A percentile compares a stretch with the other conserved stretches of the same genome.
These are phyloP conservation scores for Odobenus rosmarus DNA, from an alignment of 2,113 vertebrate genomes.

Conservation along the genomic window DNA sequence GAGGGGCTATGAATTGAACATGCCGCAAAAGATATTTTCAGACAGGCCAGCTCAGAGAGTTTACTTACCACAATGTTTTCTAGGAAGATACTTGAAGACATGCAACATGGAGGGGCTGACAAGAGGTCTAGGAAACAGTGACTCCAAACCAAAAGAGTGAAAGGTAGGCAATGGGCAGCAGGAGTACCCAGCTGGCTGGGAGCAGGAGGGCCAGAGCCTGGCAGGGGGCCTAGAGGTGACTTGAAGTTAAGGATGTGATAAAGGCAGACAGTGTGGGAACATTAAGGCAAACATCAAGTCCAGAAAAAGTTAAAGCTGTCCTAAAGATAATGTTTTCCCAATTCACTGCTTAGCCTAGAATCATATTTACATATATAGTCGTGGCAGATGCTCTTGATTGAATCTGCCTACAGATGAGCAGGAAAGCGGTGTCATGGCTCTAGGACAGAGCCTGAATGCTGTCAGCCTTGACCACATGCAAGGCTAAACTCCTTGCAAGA, in stretches of 20 bases:
- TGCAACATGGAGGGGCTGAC: no score
- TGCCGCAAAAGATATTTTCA: background rate
- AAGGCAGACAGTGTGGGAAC: accelerated
- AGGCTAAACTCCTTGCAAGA: no score
- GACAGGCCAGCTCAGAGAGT: background rate
- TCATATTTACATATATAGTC: accelerated
- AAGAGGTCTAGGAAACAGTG: background rate
- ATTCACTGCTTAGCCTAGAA: background rate
- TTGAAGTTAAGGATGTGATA: accelerated
- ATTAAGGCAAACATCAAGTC: background rate
- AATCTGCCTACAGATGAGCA: background rate
- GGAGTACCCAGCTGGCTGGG: background rate
- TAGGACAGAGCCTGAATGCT: background rate
- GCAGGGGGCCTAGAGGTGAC: accelerated
- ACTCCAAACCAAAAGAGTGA: background rate
- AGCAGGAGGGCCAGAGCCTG: no score
- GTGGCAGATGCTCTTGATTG: accelerated
- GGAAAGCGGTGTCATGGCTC: accelerated
- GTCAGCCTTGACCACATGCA: accelerated
- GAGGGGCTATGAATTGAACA: accelerated
- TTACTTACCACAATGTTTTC: background rate
- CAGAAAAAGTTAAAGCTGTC: background rate
- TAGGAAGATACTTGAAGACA: background rate
- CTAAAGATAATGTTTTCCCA: accelerated
- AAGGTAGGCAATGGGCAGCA: background rate